Base-by-base conservation (phyloP, 2,888 invertebrate species). In the Bursaphelenchus okinawaensis region DNA sequence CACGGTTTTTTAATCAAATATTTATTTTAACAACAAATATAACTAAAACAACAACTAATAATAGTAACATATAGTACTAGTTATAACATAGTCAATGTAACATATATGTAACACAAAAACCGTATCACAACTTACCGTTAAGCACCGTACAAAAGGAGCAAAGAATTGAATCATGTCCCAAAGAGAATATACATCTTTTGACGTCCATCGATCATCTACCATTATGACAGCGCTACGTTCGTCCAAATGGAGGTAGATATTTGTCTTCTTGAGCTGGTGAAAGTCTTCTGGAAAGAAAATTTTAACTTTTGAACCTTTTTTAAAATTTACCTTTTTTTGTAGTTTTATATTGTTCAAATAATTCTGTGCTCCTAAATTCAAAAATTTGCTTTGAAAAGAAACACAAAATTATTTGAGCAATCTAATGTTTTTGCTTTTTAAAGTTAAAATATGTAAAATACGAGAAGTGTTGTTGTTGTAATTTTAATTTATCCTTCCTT, bases 151-250 rank as follows among this genome's bases (percentile, higher is more conserved):
- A 52, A 71, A 72, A 19, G 62, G 52, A n/a, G 66, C 26, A 27
- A 69, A 69, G 27, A 72, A 63, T 52, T 68, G 50, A 23, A 69
- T 55, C 8, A 56, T 52, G n/a, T 54, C 52, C 64, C 60, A 69
- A n/a, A 68, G 40, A 27, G 27, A 23, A 1, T 24, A 19, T 7
- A 72, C 71, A 28, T 69, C 69, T 23, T 62, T 50, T 3, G 63
- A 52, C 40, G 66, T 67, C 69, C 72, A 73, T 40, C 68, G 55
- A 24, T 69, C 71, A 54, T 68, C 69, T 16, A 69, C 69, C 16
- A 72, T 52, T 22, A 69, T 19, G 26, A 61, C 56, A 7, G 55
- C 67, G 52, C 59, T 64, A 24, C 69, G 58, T 28, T 69, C 55
- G 60, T 57, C 72, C 28, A 69, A 40, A 52, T 67, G 66, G 23